A percentile compares a stretch with the other conserved stretches of the same genome.
Evolutionary conservation across 2,797 vertebrate genomes (phyloP).

Genomic region (Rhinichthys osculus): DNA sequence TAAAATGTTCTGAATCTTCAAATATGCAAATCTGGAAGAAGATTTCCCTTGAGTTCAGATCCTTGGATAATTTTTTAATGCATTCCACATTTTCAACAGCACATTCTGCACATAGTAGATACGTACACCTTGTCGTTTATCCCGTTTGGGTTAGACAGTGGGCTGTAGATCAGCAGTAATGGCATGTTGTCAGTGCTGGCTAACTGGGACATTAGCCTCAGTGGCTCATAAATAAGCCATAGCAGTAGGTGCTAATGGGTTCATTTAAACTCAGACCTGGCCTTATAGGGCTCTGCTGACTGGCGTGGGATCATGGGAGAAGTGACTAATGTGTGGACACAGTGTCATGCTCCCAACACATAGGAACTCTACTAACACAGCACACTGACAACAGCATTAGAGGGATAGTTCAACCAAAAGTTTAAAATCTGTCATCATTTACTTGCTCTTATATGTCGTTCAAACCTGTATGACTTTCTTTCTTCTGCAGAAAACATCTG

Average conservation of each 20-base stretch:
- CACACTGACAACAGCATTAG: not conserved
- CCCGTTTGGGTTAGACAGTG: conserved; percentile 17
- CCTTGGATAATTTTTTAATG: not conserved
- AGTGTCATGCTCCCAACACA: conserved; percentile 1
- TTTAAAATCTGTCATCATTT: not conserved
- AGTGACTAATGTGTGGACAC: not conserved
- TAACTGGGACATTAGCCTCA: conserved; percentile 61
- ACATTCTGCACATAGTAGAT: conserved; percentile 19
- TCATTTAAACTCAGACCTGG: conserved; percentile 54
- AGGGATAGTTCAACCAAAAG: not conserved
- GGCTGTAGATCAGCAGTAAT: conserved; percentile 60
- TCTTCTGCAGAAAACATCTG: not conserved
- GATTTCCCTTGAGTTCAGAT: conserved; percentile 25
- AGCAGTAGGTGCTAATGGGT: conserved; percentile 60
- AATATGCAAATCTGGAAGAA: conserved; percentile 13
- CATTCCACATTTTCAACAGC: not conserved
- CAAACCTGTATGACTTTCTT: not conserved
- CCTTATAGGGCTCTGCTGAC: conserved; percentile 45
- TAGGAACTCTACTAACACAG: not conserved
- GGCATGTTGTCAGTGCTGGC: conserved; percentile 49
- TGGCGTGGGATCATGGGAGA: conserved; percentile 20
- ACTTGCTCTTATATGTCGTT: not conserved
- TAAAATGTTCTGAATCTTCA: conserved; percentile 1
- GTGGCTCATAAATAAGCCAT: conserved; percentile 66
- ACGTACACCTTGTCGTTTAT: conserved; percentile 27